phyloP scores from a whole-genome alignment of 2,888 invertebrate species.

The Drosophila subsilvestris region DNA sequence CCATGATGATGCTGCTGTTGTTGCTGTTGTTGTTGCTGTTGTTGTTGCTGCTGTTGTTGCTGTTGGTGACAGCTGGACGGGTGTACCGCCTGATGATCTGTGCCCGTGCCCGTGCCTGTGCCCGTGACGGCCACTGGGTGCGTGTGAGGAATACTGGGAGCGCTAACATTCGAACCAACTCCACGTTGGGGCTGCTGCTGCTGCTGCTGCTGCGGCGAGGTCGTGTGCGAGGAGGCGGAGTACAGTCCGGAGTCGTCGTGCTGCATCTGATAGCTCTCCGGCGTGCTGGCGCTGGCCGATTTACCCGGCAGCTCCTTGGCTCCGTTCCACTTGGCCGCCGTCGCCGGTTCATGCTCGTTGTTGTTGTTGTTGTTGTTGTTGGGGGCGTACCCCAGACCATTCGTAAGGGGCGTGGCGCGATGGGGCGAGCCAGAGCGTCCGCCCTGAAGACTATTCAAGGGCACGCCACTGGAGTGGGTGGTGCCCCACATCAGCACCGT shows the following conservation, averaged over 20 bases:
- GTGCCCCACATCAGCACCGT: constrained; percentile 97
- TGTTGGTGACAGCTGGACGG: constrained; percentile 40
- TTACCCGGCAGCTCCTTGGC: constrained; percentile 67
- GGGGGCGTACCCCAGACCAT: constrained; percentile 77
- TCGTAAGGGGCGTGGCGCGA: constrained; percentile 83
- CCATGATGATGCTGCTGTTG: constrained; percentile 43
- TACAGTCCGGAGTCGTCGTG: constrained; percentile 81
- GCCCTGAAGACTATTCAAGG: constrained; percentile 80
- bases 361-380: constrained; percentile 72
- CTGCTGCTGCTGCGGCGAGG: constrained; percentile 77
- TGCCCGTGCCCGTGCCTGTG: constrained; percentile 38
- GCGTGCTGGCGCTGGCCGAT: constrained; percentile 68
- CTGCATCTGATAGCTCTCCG: constrained; percentile 80
- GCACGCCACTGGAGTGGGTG: constrained; percentile 84
- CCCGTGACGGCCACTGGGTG: constrained; percentile 48
- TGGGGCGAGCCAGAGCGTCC: constrained; percentile 78
- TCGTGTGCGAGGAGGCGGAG: constrained; percentile 81
- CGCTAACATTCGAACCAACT: constrained; percentile 58
- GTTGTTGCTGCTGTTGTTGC: constrained; percentile 40
- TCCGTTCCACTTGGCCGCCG: constrained; percentile 80
- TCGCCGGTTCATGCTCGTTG: constrained; percentile 66
- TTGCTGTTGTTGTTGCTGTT: constrained; percentile 39
- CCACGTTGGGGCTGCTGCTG: constrained; percentile 60
- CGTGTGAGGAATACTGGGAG: constrained; percentile 73
- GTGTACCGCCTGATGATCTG: constrained; percentile 52